Base-by-base conservation (phyloP, 2,888 invertebrate species). In the Drepana falcataria region DNA sequence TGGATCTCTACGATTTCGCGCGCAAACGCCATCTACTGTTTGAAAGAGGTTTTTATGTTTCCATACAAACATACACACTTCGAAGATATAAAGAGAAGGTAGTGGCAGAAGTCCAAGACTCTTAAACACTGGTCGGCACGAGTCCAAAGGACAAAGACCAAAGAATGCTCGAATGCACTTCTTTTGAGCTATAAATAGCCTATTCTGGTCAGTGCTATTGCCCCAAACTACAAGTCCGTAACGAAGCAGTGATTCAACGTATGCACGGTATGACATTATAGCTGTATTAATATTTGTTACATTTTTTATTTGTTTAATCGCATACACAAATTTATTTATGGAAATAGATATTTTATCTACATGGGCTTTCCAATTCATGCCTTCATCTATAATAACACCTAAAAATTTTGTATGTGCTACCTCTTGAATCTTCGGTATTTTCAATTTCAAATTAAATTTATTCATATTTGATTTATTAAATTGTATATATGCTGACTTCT, bases 161-260 rank as follows among this genome's bases (percentile, higher is more conserved):
- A 4, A 37, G 0, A 37, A 37, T 37, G 37, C 37, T 3, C 37
- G 37, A 37, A 37, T 37, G 37, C 37, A 37, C 5, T 37, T 37
- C 1, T 37, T 37, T 37, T 37, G 37, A 0, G 37, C 37, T 4
- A 37, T 37, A 37, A 37, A 37, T 5, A 5, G 4, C 37, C 37
- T 37, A 37, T 35, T 54, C 35, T 35, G 44, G 21, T 53, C 53
- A 9, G 49, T 49, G 6, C 53, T 53, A 35, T 53, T 53, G 35
- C 49, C 53, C 49, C 53, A 54, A 49, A 54, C 49, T 9, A 54
- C 41, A 21, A 49, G 47, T 21, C 53, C 47, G 35, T 54, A 54
- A 21, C 53, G 49, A 3, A 49, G 49, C 2, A 47, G 3, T 9
- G 53, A 54, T 47, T 49, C 53, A n/a, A 49, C 51, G 44, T 44